These are phyloP conservation scores for Ascidia mentula DNA, from an alignment of 23 tunicate species.

Conservation along the genomic window DNA sequence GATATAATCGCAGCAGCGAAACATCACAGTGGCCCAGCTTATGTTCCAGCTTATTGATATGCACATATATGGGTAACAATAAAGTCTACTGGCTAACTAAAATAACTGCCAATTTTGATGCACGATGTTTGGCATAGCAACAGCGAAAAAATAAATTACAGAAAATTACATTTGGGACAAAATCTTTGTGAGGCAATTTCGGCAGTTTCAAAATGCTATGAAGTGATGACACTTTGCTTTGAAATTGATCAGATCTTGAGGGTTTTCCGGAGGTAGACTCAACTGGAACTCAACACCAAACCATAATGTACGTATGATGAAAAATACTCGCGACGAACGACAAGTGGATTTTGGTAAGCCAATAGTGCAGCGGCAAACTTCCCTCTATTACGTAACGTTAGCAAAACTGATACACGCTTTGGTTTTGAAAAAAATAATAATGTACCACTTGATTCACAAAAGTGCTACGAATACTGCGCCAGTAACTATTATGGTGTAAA, in stretches of 20 bases:
- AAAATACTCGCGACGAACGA: neutral
- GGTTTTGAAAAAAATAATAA: neutral
- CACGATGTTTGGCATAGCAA: conserved; percentile 5
- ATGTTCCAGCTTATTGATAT: neutral
- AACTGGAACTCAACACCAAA: neutral
- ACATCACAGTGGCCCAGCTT: neutral
- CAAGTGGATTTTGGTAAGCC: neutral
- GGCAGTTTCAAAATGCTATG: neutral
- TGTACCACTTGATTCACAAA: neutral
- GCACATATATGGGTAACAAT: too few relatives aligned
- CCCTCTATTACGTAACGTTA: neutral
- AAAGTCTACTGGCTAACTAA: too few relatives aligned
- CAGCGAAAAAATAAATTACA: neutral
- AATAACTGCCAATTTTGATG: neutral
- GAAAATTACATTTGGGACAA: neutral
- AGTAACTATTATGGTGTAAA: conserved; percentile 7
- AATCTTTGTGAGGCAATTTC: conserved; percentile 1
- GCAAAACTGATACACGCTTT: neutral
- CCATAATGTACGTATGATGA: conserved; percentile 4
- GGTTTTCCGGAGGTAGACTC: conserved; percentile 9
- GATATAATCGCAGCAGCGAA: neutral
- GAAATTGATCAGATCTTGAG: neutral
- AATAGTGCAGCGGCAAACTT: neutral
- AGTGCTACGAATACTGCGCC: neutral
- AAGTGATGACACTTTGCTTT: neutral